Evolutionary conservation across 2,888 invertebrate genomes (phyloP).

Genomic region (Sinopyrophorus schimmeli): DNA sequence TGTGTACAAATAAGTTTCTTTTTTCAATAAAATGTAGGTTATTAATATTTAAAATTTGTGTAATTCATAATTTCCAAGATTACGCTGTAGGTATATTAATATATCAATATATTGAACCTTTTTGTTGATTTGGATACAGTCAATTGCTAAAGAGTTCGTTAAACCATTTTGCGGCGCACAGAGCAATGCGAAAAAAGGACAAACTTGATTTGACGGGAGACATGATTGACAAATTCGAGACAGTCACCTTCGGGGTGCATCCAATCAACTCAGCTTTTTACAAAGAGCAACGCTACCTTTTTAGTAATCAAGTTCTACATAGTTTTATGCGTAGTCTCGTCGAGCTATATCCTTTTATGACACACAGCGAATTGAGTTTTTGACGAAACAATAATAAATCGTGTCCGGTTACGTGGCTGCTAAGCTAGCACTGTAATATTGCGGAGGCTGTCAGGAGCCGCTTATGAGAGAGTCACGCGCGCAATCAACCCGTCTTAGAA

Average conservation of each 20-base stretch:
- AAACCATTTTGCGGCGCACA: conserved; percentile 23
- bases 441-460: conserved; percentile 35
- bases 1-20: too few species aligned
- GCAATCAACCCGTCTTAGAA: conserved; percentile 50
- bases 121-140: conserved; percentile 21
- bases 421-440: conserved; percentile 32
- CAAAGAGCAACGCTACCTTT: conserved; percentile 38
- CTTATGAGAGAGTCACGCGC: conserved; percentile 51
- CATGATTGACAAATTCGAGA: conserved; percentile 37
- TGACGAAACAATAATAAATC: conserved; percentile 39
- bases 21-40: too few species aligned
- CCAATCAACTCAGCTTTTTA: conserved; percentile 39
- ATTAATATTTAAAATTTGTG: too few species aligned
- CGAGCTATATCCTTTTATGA: conserved; percentile 34
- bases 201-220: conserved; percentile 39
- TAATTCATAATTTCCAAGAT: too few species aligned
- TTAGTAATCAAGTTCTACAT: conserved; percentile 36
- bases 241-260: conserved; percentile 42
- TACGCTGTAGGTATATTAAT: too few species aligned
- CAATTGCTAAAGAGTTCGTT: conserved; percentile 22
- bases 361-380: conserved; percentile 39
- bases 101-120: too few species aligned
- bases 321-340: conserved; percentile 21
- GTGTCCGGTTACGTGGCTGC: conserved; percentile 36
- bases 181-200: conserved; percentile 23